Percentiles rank a stretch among this genome's conserved stretches.
Conservation (phyloP, 2,113 vertebrate species). For the Alligator mississippiensis region DNA sequence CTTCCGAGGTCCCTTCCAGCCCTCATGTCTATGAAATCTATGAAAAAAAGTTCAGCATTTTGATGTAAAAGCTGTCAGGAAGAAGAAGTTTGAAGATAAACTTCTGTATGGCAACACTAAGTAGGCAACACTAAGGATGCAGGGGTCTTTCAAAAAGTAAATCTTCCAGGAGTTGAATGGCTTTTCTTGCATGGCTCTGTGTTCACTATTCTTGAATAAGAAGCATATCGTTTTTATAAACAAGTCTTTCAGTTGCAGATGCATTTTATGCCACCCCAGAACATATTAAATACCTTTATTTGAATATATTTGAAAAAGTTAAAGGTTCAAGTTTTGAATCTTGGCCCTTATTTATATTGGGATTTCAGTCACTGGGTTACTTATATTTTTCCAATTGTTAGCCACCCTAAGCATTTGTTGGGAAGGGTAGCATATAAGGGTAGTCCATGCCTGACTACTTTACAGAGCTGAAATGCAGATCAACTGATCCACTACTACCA, state of each 20-base stretch:
- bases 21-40: too few species aligned
- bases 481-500: too few species aligned
- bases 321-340: background rate
- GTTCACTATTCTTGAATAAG: background rate
- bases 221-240: background rate
- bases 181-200: background rate
- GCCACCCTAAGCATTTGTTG: too few species aligned
- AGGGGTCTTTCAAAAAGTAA: constrained; percentile 10
- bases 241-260: background rate
- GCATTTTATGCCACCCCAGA: background rate
- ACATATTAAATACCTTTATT: background rate
- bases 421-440: too few species aligned
- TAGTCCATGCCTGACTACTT: too few species aligned
- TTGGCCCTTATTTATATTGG: background rate
- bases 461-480: too few species aligned
- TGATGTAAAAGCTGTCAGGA: background rate
- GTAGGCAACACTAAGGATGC: background rate
- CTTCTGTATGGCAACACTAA: constrained; percentile 22
- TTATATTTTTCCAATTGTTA: too few species aligned
- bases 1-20: too few species aligned
- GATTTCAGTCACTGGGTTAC: background rate
- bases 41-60: background rate
- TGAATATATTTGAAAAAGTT: background rate
- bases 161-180: background rate
- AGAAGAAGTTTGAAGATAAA: constrained; percentile 16